These are phyloP conservation scores for Netelia virgata DNA, from an alignment of 2,888 invertebrate species.

Conservation along the genomic window DNA sequence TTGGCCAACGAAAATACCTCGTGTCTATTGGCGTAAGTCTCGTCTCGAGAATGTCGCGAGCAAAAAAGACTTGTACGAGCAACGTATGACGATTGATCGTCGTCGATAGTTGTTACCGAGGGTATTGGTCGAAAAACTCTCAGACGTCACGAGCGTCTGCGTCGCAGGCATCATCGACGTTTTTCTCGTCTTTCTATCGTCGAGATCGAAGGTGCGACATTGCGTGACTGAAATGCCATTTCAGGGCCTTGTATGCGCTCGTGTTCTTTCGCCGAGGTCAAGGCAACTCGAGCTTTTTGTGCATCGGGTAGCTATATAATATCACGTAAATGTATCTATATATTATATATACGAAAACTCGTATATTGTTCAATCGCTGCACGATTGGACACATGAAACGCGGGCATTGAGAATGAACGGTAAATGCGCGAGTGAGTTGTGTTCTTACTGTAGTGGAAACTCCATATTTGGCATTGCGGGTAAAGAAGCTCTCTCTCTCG, in stretches of 20 bases:
- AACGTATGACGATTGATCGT: constrained; percentile 11
- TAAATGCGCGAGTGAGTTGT: neutral
- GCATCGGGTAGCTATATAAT: neutral
- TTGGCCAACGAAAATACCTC: too few species aligned
- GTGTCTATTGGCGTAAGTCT: too few species aligned
- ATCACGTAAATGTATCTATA: neutral
- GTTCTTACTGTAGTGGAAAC: neutral
- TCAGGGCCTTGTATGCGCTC: constrained; percentile 24
- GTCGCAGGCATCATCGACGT: constrained; percentile 10
- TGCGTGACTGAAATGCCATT: constrained; percentile 48
- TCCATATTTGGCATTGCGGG: constrained; percentile 13
- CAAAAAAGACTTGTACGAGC: neutral
- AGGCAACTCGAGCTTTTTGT: constrained; percentile 33
- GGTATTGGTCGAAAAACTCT: neutral
- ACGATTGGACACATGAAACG: neutral
- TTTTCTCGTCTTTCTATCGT: constrained; percentile 22
- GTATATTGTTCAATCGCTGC: neutral
- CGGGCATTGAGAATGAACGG: constrained; percentile 15
- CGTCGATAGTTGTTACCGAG: constrained; percentile 10
- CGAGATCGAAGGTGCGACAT: constrained; percentile 19
- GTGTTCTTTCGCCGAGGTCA: constrained; percentile 37
- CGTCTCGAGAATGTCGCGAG: neutral
- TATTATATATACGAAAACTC: neutral
- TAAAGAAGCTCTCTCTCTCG: neutral
- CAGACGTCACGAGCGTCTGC: neutral